Conservation (phyloP, 2,888 invertebrate species). For the Acanthosepion pharaonis region DNA sequence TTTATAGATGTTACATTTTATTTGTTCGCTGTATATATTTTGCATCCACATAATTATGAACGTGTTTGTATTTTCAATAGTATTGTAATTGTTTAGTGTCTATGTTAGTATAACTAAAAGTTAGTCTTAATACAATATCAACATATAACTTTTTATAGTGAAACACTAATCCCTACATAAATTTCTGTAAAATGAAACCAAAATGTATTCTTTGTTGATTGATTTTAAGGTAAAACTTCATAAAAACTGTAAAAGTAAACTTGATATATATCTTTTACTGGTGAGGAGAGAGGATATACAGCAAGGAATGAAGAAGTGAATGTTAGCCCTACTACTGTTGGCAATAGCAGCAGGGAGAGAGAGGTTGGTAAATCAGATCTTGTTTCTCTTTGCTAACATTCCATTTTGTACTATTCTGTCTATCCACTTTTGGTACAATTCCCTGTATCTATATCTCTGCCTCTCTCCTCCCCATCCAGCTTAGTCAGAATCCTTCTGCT, state of each 20-base stretch:
- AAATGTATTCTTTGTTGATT: background rate
- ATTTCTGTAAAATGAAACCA: background rate
- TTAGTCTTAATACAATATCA: background rate
- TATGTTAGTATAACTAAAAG: background rate
- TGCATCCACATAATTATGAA: background rate
- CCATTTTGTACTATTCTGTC: background rate
- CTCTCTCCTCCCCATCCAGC: background rate
- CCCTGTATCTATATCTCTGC: background rate
- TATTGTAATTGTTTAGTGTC: background rate
- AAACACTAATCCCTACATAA: background rate
- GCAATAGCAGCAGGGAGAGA: background rate
- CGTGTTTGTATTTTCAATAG: background rate
- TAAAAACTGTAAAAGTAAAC: background rate
- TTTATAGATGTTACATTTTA: background rate
- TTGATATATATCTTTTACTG: background rate
- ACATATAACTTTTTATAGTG: background rate
- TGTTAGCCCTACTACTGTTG: background rate
- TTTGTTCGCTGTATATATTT: background rate
- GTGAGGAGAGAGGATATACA: background rate
- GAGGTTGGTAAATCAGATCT: slow-evolving; percentile 8
- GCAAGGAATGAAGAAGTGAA: background rate
- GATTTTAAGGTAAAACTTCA: background rate
- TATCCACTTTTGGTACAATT: background rate
- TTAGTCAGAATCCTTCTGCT: background rate
- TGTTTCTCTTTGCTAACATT: background rate